Conservation (phyloP, 2,797 vertebrate species). For the Acrossocheilus fasciatus region DNA sequence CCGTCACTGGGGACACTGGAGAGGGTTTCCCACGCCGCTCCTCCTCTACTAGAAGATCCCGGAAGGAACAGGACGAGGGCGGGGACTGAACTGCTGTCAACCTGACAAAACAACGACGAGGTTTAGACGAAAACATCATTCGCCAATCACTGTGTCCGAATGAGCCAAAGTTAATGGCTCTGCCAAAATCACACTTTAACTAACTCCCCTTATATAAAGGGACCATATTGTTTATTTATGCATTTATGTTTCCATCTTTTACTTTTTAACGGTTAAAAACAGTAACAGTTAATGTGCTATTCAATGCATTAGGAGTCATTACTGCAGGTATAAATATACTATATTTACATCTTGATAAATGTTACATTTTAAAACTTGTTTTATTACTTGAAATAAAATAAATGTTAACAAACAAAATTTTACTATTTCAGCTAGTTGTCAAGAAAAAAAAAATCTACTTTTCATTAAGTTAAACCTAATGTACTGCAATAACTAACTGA, state of each 20-base stretch:
- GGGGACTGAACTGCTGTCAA: slow-evolving; percentile 77
- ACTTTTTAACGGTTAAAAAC: neutral
- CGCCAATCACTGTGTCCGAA: neutral
- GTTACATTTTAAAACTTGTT: too few relatives aligned
- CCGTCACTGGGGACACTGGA: slow-evolving; percentile 49
- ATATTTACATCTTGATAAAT: neutral
- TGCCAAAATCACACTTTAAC: neutral
- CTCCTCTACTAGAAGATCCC: slow-evolving; percentile 87
- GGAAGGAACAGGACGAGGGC: slow-evolving; percentile 85
- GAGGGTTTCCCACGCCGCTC: slow-evolving; percentile 72
- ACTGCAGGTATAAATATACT: neutral
- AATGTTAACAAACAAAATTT: neutral
- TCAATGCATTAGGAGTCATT: neutral
- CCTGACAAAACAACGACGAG: slow-evolving; percentile 73
- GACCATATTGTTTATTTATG: neutral
- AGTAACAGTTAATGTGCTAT: too few relatives aligned
- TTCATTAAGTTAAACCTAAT: too few relatives aligned
- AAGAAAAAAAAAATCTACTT: too few relatives aligned
- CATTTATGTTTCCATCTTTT: rapidly evolving
- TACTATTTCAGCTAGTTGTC: too few relatives aligned
- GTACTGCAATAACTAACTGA: too few relatives aligned
- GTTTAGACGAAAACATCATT: neutral
- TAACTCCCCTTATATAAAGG: neutral
- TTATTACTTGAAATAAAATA: neutral
- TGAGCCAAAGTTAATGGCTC: neutral